A percentile compares a stretch with the other conserved stretches of the same genome.
These are phyloP conservation scores for Eupithecia vulgata DNA, from an alignment of 2,888 invertebrate genomes.

Conservation along the genomic window DNA sequence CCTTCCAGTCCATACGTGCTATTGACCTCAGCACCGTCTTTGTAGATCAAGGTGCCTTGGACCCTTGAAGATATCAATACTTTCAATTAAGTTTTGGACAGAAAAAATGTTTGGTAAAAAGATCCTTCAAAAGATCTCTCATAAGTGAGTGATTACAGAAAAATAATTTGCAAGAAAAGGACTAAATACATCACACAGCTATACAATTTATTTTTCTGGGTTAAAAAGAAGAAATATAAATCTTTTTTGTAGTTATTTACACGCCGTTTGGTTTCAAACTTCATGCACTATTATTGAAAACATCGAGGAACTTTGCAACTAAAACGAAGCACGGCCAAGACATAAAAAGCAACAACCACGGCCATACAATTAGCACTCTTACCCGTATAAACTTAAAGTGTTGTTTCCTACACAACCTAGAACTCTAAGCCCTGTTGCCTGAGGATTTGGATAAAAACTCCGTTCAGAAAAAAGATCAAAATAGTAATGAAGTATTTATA, in stretches of 20 bases:
- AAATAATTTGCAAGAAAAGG: slow-evolving; percentile 17
- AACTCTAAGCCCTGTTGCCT: slow-evolving; percentile 77
- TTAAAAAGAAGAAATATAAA: slow-evolving; percentile 19
- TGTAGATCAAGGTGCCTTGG: slow-evolving; percentile 90
- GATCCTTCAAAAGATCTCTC: slow-evolving; percentile 15
- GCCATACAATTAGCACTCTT: slow-evolving; percentile 72
- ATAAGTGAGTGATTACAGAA: slow-evolving; percentile 26
- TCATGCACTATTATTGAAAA: slow-evolving; percentile 72
- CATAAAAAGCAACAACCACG: slow-evolving; percentile 74
- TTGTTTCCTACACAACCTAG: slow-evolving; percentile 55
- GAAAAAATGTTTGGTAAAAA: background rate
- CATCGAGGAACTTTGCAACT: slow-evolving; percentile 62
- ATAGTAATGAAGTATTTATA: slow-evolving; percentile 40
- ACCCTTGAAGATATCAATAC: slow-evolving; percentile 75
- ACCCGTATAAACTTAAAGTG: slow-evolving; percentile 57
- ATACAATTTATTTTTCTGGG: slow-evolving; percentile 15
- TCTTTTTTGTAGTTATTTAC: slow-evolving; percentile 25
- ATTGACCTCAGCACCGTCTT: slow-evolving; percentile 88
- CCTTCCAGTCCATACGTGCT: slow-evolving; percentile 86
- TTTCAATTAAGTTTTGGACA: slow-evolving; percentile 31
- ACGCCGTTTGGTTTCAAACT: slow-evolving; percentile 23
- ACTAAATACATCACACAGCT: slow-evolving; percentile 13
- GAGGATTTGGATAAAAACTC: slow-evolving; percentile 70
- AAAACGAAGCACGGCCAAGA: slow-evolving; percentile 79
- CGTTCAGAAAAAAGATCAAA: slow-evolving; percentile 45